Evolutionary conservation across 2,113 vertebrate genomes (phyloP).

Genomic region (Brachirus orientalis): DNA sequence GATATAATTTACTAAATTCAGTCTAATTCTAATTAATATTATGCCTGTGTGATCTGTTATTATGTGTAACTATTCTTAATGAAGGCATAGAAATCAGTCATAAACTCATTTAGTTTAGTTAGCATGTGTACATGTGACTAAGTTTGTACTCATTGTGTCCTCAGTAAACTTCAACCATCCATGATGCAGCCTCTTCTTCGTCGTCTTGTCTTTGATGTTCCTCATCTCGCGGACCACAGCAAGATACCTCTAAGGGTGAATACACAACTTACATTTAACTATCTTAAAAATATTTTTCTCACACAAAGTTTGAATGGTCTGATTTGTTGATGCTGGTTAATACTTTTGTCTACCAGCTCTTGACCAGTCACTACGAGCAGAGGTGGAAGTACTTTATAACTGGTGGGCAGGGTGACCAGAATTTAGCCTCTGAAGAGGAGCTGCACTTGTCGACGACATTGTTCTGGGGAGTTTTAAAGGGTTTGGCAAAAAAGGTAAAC

Average conservation of each 20-base stretch:
- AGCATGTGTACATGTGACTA: conserved; percentile 17
- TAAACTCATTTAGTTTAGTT: not conserved
- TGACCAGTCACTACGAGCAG: conserved; percentile 93
- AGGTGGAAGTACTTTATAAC: conserved; percentile 91
- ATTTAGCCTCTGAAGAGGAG: conserved; percentile 89
- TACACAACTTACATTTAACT: not conserved
- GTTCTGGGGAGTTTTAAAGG: conserved; percentile 94
- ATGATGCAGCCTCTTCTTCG: conserved; percentile 92
- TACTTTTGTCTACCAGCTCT: conserved; percentile 77
- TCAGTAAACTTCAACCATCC: conserved; percentile 89
- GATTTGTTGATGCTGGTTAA: not conserved
- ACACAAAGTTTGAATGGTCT: not conserved
- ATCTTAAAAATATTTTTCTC: not conserved
- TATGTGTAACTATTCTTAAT: conserved; percentile 8
- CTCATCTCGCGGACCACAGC: conserved; percentile 87
- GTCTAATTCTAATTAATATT: conserved; percentile 34
- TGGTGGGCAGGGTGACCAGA: conserved; percentile 83
- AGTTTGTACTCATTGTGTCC: conserved; percentile 27
- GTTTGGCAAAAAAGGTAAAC: conserved; percentile 89
- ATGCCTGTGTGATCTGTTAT: conserved; percentile 26
- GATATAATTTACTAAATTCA: conserved; percentile 27
- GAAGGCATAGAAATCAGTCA: conserved; percentile 27
- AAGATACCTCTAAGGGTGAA: conserved; percentile 92
- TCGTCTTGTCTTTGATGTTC: conserved; percentile 90
- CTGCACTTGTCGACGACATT: conserved; percentile 91